A percentile compares a stretch with the other conserved stretches of the same genome.
Evolutionary conservation across 2,113 vertebrate species (phyloP).

Genomic region (Lophotis ruficrista): DNA sequence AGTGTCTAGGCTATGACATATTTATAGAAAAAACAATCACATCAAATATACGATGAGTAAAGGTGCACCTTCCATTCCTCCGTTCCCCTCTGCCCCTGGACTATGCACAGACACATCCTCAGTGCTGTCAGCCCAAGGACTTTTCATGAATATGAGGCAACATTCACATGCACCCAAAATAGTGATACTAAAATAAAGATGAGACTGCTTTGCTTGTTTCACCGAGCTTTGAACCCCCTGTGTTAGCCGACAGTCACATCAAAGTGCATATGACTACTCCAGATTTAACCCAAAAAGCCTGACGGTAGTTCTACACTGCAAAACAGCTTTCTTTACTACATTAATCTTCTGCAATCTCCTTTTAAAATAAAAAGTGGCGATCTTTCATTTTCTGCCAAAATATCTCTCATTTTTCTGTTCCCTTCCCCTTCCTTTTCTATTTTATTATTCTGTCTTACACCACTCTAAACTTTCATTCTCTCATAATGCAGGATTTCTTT

Average conservation of each 20-base stretch:
- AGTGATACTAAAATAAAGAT: conserved; percentile 17
- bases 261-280: not conserved
- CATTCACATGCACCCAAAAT: not conserved
- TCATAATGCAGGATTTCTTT: not conserved
- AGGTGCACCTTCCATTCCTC: not conserved
- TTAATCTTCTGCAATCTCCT: not conserved
- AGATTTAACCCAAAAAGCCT: not conserved
- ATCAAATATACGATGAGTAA: not conserved
- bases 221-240: not conserved
- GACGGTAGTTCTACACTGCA: not conserved
- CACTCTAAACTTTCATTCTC: not conserved
- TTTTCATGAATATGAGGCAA: not conserved
- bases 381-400: not conserved
- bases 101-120: not conserved
- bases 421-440: not conserved
- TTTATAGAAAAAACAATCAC: not conserved
- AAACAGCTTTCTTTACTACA: not conserved
- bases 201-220: not conserved
- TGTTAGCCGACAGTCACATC: not conserved
- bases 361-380: not conserved
- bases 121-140: not conserved
- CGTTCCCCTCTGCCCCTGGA: not conserved
- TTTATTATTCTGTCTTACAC: not conserved
- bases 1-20: not conserved
- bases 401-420: not conserved